Evolutionary conservation across 1,140 invertebrate species (phyloP).

Genomic region (Dolichoris vasculosae): DNA sequence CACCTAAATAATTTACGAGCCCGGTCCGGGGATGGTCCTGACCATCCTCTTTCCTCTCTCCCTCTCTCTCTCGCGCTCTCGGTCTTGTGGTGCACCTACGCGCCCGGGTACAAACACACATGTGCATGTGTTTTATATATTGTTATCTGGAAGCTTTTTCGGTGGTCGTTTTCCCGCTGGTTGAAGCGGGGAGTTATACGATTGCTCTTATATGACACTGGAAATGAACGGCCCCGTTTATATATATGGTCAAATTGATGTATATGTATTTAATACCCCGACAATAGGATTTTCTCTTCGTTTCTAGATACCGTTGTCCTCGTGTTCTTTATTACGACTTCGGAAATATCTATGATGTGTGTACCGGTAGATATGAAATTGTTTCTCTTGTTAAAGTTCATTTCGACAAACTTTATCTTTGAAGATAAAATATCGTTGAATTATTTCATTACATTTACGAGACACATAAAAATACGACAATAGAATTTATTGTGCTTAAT

Average conservation of each 20-base stretch:
- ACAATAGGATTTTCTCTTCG: constrained; percentile 28
- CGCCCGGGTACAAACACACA: constrained; percentile 6
- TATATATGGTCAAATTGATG: constrained; percentile 39
- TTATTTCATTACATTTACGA: not conserved
- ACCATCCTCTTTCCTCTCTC: not conserved
- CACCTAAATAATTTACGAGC: constrained; percentile 61
- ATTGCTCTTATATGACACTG: constrained; percentile 36
- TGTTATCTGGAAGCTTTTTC: constrained; percentile 45
- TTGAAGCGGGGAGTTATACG: constrained; percentile 22
- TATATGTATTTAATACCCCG: constrained; percentile 48
- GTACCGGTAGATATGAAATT: constrained; percentile 5
- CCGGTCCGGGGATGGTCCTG: constrained; percentile 4
- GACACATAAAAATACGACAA: not conserved
- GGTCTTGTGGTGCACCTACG: no score
- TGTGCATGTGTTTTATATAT: constrained; percentile 7
- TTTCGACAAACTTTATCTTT: not conserved
- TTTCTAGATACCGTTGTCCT: not conserved
- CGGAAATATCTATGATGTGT: constrained; percentile 29
- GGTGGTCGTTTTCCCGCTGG: constrained; percentile 22
- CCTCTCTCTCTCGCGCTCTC: constrained; percentile 12
- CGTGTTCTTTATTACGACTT: constrained; percentile 42
- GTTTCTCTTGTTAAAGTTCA: not conserved
- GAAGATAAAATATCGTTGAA: not conserved
- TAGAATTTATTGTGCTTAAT: not conserved
- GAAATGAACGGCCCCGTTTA: constrained; percentile 8